Conservation (phyloP, 2,888 invertebrate species). For the Drosophila melanosoma region DNA sequence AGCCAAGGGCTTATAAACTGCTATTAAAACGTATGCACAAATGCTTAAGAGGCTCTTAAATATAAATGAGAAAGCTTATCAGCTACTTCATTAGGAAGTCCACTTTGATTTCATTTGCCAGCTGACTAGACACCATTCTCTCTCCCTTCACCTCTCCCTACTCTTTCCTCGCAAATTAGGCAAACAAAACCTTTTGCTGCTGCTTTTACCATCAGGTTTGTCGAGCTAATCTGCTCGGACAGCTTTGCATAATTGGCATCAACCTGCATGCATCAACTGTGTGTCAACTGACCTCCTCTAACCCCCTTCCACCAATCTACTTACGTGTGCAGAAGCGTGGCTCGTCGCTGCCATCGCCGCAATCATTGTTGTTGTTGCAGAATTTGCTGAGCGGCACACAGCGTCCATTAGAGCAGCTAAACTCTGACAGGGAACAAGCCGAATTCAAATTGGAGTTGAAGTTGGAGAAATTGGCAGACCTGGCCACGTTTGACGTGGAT, state of each 20-base stretch:
- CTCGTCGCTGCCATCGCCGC: constrained; percentile 92
- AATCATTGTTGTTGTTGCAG: constrained; percentile 92
- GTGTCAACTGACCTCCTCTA: background rate
- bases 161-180: constrained; percentile 12
- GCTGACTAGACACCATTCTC: background rate
- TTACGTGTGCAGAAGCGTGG: constrained; percentile 93
- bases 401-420: constrained; percentile 84
- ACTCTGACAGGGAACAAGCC: constrained; percentile 83
- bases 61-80: constrained; percentile 6
- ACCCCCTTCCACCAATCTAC: constrained; percentile 82
- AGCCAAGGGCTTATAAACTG: background rate
- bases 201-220: constrained; percentile 20
- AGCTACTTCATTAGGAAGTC: constrained; percentile 4
- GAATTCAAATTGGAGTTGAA: constrained; percentile 47
- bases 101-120: constrained; percentile 2
- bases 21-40: background rate
- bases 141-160: background rate
- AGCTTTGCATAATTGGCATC: constrained; percentile 66
- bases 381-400: constrained; percentile 88
- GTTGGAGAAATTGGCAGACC: constrained; percentile 66
- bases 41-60: background rate
- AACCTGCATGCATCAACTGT: background rate
- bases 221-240: constrained; percentile 46
- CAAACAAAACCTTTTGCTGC: constrained; percentile 39
- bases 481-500: constrained; percentile 60